Base-by-base conservation (phyloP, 2,888 invertebrate species). In the Aphidius colemani region DNA sequence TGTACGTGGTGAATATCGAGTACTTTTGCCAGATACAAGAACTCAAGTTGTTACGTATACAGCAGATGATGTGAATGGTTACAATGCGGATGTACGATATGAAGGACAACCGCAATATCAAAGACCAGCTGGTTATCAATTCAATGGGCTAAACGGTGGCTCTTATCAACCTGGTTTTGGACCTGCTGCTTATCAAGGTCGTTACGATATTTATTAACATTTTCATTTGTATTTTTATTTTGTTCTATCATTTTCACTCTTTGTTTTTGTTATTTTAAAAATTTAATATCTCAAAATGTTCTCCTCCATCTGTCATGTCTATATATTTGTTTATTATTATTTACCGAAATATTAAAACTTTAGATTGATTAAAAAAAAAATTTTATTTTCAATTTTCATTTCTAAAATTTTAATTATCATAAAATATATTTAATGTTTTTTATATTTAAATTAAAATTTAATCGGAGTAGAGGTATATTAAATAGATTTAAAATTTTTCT, bases 31-130 rank as follows among this genome's bases (percentile, higher is more conserved):
- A 1, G 94, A 95, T 79, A 94, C 94, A 41, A 87, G 94, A 69
- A 90, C 90, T 30, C 94, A 95, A 84, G 88, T 94, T 70, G 94
- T 94, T 9, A 90, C 90, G 74, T 95, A 94, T 79, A 91, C 90
- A 4, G 86, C 85, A 55, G 94, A 94, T 79, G 93, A 94, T 90
- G 91, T 91, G 79, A 92, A 90, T 71, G 95, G 95, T 59, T 95
- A 92, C 84, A 92, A 93, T 76, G 95, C 94, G 72, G 93, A 94
- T 85, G 93, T 94, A 67, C 81, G 82, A 58, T 86, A 85, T 77
- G 84, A 85, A 73, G 85, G 84, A 44, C 81, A 84, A 69, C 83
- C 83, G 8, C 80, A 80, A 66, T 83, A 80, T 68, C 79, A 82
- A 6, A 70, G 76, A 44, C 66, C 71, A 9, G 64, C 66, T 13